phyloP scores from a whole-genome alignment of 2,888 invertebrate genomes.

The Cryptus viduatorius region DNA sequence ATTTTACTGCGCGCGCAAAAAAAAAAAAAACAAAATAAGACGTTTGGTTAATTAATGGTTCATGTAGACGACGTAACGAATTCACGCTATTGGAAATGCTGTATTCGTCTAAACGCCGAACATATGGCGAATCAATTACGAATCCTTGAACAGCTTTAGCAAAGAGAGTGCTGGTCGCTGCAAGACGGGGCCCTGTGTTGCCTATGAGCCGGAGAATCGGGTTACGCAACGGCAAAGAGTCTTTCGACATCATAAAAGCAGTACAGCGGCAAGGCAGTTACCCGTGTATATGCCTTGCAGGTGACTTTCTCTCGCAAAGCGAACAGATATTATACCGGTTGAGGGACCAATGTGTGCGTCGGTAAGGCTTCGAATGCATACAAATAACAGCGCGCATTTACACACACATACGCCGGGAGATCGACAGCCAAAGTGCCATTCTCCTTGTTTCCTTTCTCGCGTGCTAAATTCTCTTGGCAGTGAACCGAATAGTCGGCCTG shows the following conservation, averaged over 20 bases:
- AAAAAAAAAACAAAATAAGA: no score
- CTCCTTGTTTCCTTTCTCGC: slow-evolving; percentile 67
- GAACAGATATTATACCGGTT: slow-evolving; percentile 61
- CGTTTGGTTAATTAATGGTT: no score
- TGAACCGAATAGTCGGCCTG: slow-evolving; percentile 72
- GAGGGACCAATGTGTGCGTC: slow-evolving; percentile 50
- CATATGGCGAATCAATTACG: slow-evolving; percentile 55
- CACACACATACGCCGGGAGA: neutral
- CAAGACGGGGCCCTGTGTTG: neutral
- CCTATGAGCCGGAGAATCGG: slow-evolving; percentile 9
- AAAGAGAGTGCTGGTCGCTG: slow-evolving; percentile 12
- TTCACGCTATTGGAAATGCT: neutral
- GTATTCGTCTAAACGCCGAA: neutral
- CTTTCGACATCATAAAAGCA: slow-evolving; percentile 54
- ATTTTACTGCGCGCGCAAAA: no score
- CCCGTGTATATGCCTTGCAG: slow-evolving; percentile 55
- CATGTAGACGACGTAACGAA: no score
- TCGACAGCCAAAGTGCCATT: slow-evolving; percentile 52
- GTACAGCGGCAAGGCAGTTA: slow-evolving; percentile 2
- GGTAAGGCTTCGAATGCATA: neutral
- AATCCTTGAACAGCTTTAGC: slow-evolving; percentile 54
- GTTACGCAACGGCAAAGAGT: slow-evolving; percentile 54
- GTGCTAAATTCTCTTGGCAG: slow-evolving; percentile 71
- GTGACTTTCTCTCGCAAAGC: slow-evolving; percentile 72
- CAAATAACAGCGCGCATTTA: neutral